A percentile compares a stretch with the other conserved stretches of the same genome.
phyloP scores from a whole-genome alignment of 2,888 invertebrate species.

The Spilosoma lubricipeda region DNA sequence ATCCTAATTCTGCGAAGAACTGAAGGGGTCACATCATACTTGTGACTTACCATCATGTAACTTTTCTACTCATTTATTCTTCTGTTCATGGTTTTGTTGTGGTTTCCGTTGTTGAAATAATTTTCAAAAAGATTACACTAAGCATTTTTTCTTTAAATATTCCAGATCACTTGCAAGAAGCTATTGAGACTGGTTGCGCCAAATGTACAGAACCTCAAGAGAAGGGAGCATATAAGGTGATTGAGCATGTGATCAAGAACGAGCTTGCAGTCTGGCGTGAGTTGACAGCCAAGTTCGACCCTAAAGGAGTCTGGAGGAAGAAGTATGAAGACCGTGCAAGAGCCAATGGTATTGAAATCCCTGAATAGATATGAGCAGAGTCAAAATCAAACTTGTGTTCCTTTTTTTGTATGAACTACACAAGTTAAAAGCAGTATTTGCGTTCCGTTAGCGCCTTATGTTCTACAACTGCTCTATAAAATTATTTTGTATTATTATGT shows the following conservation, averaged over 20 bases:
- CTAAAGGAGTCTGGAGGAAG: constrained; percentile 87
- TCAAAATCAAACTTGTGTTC: not conserved
- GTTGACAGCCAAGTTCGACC: constrained; percentile 89
- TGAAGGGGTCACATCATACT: not conserved
- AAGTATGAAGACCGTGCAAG: constrained; percentile 88
- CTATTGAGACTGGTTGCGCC: constrained; percentile 88
- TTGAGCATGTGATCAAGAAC: constrained; percentile 88
- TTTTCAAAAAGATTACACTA: too few species aligned
- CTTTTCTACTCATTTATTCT: too few species aligned
- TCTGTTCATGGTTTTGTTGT: too few species aligned
- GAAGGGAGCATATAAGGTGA: constrained; percentile 87
- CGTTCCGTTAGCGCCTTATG: not conserved
- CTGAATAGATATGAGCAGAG: constrained; percentile 39
- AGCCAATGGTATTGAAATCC: constrained; percentile 78
- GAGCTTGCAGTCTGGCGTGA: constrained; percentile 88
- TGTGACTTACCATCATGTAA: not conserved
- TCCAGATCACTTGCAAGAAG: constrained; percentile 88
- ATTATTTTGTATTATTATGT: not conserved
- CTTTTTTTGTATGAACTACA: not conserved
- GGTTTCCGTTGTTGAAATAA: too few species aligned
- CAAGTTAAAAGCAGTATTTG: not conserved
- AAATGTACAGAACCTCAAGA: constrained; percentile 90
- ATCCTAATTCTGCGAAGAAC: not conserved
- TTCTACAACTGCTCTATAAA: not conserved
- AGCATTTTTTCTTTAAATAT: constrained; percentile 5